phyloP scores from a whole-genome alignment of 2,888 invertebrate species.

The Ferrisia virgata region DNA sequence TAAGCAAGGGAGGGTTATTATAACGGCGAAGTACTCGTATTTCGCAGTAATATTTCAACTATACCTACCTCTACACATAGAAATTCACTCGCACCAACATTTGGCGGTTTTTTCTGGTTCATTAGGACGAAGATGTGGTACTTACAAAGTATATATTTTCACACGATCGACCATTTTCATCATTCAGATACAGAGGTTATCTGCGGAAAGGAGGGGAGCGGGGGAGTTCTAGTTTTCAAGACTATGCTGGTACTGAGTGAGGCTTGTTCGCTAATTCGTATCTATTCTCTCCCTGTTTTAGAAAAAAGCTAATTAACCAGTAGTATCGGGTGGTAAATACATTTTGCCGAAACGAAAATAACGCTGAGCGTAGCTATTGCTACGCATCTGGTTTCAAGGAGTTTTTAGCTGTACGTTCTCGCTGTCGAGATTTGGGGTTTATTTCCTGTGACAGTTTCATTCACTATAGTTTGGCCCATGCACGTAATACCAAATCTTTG shows the following conservation, averaged over 20 bases:
- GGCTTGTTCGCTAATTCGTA: background rate
- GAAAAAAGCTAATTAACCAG: background rate
- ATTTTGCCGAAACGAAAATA: background rate
- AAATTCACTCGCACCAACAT: background rate
- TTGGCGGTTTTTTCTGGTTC: background rate
- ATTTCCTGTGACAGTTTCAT: background rate
- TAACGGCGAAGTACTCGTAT: background rate
- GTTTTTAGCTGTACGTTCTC: background rate
- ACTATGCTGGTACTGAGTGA: background rate
- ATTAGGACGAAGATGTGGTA: background rate
- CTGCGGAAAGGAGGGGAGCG: background rate
- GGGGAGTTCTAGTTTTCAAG: background rate
- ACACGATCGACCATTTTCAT: background rate
- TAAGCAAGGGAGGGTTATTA: background rate
- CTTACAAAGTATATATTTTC: background rate
- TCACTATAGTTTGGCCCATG: background rate
- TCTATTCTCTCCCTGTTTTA: background rate
- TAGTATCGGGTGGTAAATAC: background rate
- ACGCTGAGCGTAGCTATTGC: no score
- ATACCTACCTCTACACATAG: no score
- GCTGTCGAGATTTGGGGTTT: background rate
- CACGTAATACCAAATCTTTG: background rate
- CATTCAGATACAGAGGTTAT: no score
- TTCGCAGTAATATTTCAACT: background rate
- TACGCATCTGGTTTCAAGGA: background rate